Evolutionary conservation across 2,113 vertebrate species (phyloP).

Genomic region (Hepsetus odoe): DNA sequence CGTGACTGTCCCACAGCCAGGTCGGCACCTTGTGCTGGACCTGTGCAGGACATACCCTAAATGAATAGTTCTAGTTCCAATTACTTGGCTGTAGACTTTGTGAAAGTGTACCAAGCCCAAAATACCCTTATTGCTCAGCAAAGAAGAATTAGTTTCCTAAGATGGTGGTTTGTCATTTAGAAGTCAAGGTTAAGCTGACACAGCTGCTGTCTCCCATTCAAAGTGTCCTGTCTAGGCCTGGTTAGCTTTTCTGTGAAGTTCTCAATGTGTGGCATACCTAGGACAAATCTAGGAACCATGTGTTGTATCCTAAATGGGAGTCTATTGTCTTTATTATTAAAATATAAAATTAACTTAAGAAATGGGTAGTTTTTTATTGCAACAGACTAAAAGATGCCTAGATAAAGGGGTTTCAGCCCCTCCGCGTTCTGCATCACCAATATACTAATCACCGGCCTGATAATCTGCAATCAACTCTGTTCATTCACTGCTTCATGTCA

Average conservation of each 20-base stretch:
- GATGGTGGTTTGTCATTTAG: constrained; percentile 29
- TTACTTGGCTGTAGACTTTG: constrained; percentile 19
- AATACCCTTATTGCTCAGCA: constrained; percentile 26
- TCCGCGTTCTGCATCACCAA: too few species aligned
- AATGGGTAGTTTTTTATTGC: too few species aligned
- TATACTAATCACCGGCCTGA: too few species aligned
- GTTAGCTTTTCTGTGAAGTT: background rate
- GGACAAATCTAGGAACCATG: background rate
- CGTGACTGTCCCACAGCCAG: background rate
- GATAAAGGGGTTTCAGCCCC: too few species aligned
- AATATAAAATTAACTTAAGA: too few species aligned
- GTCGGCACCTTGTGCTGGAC: background rate
- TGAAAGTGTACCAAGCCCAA: constrained; percentile 14
- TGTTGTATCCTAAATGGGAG: constrained; percentile 4
- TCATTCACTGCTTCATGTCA: too few species aligned
- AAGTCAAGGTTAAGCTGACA: background rate
- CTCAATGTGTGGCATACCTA: background rate
- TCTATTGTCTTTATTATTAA: background rate
- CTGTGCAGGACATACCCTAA: constrained; percentile 22
- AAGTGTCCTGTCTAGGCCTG: constrained; percentile 20
- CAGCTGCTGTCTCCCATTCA: background rate
- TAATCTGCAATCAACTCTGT: too few species aligned
- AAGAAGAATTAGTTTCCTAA: constrained; percentile 17
- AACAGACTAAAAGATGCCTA: too few species aligned
- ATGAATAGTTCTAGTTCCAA: constrained; percentile 21